These are phyloP conservation scores for Callocephalon fimbriatum DNA, from an alignment of 2,113 vertebrate genomes.

Conservation along the genomic window DNA sequence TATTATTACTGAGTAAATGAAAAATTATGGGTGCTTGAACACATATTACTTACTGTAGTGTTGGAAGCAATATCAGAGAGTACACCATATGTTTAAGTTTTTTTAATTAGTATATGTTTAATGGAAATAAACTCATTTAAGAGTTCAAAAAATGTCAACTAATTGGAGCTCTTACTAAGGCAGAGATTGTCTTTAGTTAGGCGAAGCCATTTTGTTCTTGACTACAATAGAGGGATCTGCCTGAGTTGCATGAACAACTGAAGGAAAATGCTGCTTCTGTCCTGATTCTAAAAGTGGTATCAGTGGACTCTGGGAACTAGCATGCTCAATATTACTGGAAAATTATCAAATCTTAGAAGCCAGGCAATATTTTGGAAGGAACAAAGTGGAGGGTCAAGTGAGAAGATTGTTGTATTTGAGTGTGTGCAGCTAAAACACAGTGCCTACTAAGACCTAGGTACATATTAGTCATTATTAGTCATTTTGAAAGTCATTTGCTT, in stretches of 20 bases:
- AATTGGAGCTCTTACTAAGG: not conserved
- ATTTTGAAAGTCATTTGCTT: not conserved
- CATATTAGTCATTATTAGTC: not conserved
- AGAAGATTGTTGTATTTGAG: not conserved
- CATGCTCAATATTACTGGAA: not conserved
- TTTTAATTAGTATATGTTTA: not conserved
- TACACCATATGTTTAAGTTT: not conserved
- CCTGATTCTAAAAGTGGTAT: not conserved
- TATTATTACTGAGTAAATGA: not conserved
- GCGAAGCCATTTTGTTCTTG: not conserved
- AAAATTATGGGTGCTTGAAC: not conserved
- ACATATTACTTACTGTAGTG: not conserved
- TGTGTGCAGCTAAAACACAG: not conserved
- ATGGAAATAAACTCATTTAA: not conserved
- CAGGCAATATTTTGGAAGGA: not conserved
- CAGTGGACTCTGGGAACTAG: not conserved
- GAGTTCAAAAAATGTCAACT: not conserved
- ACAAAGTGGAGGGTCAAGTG: not conserved
- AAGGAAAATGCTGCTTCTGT: not conserved
- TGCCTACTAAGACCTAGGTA: not conserved
- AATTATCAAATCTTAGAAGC: not conserved
- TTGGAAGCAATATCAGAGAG: not conserved
- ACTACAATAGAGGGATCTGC: not conserved
- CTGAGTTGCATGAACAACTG: not conserved
- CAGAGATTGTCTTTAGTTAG: not conserved